Conservation (phyloP, 2,888 invertebrate species). For the Ormyrus nitidulus region DNA sequence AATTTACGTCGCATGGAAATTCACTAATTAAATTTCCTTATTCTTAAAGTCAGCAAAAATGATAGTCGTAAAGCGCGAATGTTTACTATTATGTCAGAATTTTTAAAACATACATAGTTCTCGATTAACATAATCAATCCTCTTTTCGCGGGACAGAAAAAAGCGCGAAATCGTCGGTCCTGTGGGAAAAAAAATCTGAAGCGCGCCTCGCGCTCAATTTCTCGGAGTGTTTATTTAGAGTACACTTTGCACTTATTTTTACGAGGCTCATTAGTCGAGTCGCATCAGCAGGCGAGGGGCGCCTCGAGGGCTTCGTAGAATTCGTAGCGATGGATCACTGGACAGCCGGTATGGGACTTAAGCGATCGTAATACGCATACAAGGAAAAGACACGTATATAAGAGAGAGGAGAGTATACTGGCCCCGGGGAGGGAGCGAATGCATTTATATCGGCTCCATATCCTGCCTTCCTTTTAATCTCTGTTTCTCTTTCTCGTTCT, state of each 20-base stretch:
- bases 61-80: too few species aligned
- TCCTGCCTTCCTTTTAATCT: slow-evolving; percentile 37
- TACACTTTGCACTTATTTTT: slow-evolving; percentile 56
- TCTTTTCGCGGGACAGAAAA: too few species aligned
- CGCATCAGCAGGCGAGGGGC: slow-evolving; percentile 26
- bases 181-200: neutral
- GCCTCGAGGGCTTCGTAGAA: slow-evolving; percentile 66
- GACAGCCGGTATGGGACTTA: slow-evolving; percentile 72
- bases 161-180: too few species aligned
- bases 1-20: too few species aligned
- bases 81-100: too few species aligned
- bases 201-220: slow-evolving; percentile 34
- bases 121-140: too few species aligned
- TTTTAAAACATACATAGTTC: too few species aligned
- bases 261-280: slow-evolving; percentile 55
- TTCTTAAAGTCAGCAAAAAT: neutral
- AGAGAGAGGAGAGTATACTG: slow-evolving; percentile 50
- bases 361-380: slow-evolving; percentile 72
- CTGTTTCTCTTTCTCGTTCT: slow-evolving; percentile 52
- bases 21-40: too few species aligned
- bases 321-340: slow-evolving; percentile 72
- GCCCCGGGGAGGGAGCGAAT: slow-evolving; percentile 58
- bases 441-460: slow-evolving; percentile 28
- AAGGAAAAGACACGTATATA: slow-evolving; percentile 59
- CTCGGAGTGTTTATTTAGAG: slow-evolving; percentile 52